A percentile compares a stretch with the other conserved stretches of the same genome.
Conservation (phyloP, 2,888 invertebrate species). For the Cheiracanthium punctorium region DNA sequence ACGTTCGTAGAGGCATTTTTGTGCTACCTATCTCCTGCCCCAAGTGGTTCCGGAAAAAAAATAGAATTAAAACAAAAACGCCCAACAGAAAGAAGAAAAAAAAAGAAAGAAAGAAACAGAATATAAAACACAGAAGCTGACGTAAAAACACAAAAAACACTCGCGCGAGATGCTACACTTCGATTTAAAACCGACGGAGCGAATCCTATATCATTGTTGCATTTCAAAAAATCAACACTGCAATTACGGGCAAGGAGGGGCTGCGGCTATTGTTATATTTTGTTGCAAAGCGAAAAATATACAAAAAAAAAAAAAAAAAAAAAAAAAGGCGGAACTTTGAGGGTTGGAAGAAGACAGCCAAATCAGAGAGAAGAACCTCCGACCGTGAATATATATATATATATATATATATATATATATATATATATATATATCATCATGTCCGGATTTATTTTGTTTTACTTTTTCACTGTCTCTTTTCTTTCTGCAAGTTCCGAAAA, state of each 20-base stretch:
- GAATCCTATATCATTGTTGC: constrained; percentile 51
- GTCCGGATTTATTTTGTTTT: neutral
- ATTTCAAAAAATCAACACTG: constrained; percentile 58
- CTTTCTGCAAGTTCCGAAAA: neutral
- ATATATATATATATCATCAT: no score
- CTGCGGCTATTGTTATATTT: constrained; percentile 37
- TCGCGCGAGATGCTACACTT: constrained; percentile 31
- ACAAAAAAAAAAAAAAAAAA: constrained; percentile 9
- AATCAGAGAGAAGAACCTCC: neutral
- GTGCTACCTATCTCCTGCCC: neutral
- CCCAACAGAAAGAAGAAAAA: neutral
- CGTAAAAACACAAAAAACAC: neutral
- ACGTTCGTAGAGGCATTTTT: no score
- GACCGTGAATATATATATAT: constrained; percentile 40
- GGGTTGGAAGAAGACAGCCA: neutral
- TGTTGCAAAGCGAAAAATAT: constrained; percentile 33
- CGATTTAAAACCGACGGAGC: constrained; percentile 54
- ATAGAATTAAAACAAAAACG: neutral
- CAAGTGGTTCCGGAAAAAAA: neutral
- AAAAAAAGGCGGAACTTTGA: neutral
- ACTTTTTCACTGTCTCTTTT: no score
- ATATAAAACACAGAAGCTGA: neutral
- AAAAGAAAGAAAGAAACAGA: neutral
- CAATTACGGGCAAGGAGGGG: constrained; percentile 28
- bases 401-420: constrained; percentile 26